Base-by-base conservation (phyloP, 2,113 vertebrate species). In the Osmerus mordax region DNA sequence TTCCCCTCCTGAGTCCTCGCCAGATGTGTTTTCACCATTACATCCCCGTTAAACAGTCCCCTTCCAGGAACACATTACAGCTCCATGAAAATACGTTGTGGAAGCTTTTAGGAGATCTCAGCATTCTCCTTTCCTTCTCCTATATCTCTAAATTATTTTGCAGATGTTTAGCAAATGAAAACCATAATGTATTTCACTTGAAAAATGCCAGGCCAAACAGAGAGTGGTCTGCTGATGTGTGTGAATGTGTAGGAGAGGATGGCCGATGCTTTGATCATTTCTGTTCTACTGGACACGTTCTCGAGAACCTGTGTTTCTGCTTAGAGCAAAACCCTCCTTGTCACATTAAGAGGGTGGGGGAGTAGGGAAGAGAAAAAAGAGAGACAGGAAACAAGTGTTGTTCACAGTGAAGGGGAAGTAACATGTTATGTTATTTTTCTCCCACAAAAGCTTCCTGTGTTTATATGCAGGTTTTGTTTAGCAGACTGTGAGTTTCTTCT, bases 191-290 rank as follows among this genome's bases (percentile, higher is more conserved):
- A 15, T 59, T 19, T n/a, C 19, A n/a, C 56, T 2, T 15, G 54
- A 55, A 55, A 14, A 7, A 16, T 56, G 55, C 55, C 16, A 4
- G 55, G 55, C 55, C 13, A 1, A 58, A 53, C 69, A 52, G 25
- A 28, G 47, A 68, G 67, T 15, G 21, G 73, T 23, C 71, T 72
- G 67, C 65, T 73, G 67, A 54, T 65, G 56, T 75, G 58, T 9
- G 9, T 9, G 63, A 18, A 65, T 0, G 16, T n/a, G 12, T 6
- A 19, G 66, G 74, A 3, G 6, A 15, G 25, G 32, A 69, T 13
- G 1, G 58, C 3, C 14, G 21, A 9, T 23, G n/a, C 21, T 2
- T 53, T 47, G 54, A 25, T 77, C 65, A 13, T 3, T 52, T 68
- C 59, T 58, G 36, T 19, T 51, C 36, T 51, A 12, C 21, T n/a